These are phyloP conservation scores for Xenopus tropicalis DNA, from an alignment of 2,113 vertebrate genomes.

Conservation along the genomic window DNA sequence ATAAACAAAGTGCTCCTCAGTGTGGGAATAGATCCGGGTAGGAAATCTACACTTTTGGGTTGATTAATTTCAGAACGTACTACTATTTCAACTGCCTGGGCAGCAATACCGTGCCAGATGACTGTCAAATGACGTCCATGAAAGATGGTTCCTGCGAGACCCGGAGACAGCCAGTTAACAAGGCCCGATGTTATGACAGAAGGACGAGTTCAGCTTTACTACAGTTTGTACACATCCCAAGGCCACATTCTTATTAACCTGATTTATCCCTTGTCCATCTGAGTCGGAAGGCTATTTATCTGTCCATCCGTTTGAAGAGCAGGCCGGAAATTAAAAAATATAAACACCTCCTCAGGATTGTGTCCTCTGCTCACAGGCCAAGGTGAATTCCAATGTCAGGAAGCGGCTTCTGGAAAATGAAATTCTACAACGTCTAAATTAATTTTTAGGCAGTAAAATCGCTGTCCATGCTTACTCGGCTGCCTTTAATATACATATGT, in stretches of 20 bases:
- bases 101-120: background rate
- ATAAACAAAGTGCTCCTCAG: no score
- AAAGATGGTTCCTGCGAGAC: background rate
- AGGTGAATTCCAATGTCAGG: slow-evolving; percentile 1
- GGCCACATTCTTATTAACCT: slow-evolving; percentile 1
- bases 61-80: no score
- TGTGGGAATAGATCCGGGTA: no score
- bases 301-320: slow-evolving; percentile 25
- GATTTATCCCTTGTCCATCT: slow-evolving; percentile 1
- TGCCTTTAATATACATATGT: no score
- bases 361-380: slow-evolving; percentile 4
- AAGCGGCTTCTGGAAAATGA: no score
- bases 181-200: background rate
- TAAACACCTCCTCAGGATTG: slow-evolving; percentile 5
- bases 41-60: no score
- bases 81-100: no score
- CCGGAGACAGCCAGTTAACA: background rate
- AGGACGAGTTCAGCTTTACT: background rate
- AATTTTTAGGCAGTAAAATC: no score
- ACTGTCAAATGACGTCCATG: background rate
- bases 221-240: background rate
- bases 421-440: no score
- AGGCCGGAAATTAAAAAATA: slow-evolving; percentile 24
- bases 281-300: slow-evolving; percentile 6
- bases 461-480: background rate